Evolutionary conservation across 2,113 vertebrate genomes (phyloP), one percentile per base, ranked within the genome.

Genomic region (Pleuronectes platessa): DNA sequence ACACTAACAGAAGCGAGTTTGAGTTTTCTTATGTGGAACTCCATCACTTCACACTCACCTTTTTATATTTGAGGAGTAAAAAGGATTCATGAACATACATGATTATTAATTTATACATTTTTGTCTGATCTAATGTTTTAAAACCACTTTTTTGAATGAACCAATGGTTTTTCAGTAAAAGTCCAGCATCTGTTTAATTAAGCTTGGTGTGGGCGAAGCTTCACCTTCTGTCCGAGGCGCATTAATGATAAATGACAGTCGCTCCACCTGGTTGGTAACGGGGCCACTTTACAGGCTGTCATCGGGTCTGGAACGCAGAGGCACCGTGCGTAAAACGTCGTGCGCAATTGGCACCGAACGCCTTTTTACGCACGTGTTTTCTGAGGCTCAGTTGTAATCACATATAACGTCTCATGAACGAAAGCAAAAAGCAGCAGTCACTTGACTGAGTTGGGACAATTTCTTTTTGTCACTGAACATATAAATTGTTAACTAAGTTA

Each of bases 151-250:
- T 31, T 31, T 31, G 31, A 31, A 31, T 6, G 31, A 31, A 6
- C 31, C 6, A 31, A 31, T 31, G 31, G 5, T 31, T 31, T 31
- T 31, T 31, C 31, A 31, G 31, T 51, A 18, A 51, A 51, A 51
- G 14, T 17, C 5, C 4, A 51, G 20, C 47, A 17, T 31, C 6
- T 5, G 17, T 49, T 51, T 18, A 18, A 51, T 51, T 18, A 9
- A 8, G 17, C 17, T 51, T 51, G 5, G 40, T 12, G 40, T 42
- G 40, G 10, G 11, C 40, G 11, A 42, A 42, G 70, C 76, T 53
- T 77, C 47, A 9, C 84, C 87, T 83, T 80, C 84, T 87, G 85
- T 79, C 78, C 27, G 27, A 45, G 37, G 13, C 3, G 31, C 64
- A 73, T 61, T 71, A 59, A 51, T 71, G 51, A 55, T 68, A 8